Conservation (phyloP, 2,797 vertebrate genomes). For the Cetoscarus ocellatus region DNA sequence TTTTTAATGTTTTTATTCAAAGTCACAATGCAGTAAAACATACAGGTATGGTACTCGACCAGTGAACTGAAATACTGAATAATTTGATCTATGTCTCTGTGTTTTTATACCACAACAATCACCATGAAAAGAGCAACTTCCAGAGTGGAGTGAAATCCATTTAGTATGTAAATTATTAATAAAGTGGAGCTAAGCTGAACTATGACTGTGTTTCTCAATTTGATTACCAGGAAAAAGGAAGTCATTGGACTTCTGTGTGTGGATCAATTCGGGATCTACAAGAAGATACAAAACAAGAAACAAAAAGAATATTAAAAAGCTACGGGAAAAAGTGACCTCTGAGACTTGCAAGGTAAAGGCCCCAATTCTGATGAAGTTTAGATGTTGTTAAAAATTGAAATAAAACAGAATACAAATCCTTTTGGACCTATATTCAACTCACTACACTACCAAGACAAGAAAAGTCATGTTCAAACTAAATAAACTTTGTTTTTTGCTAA, state of each 20-base stretch:
- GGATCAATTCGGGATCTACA: not conserved
- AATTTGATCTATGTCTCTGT: constrained; percentile 23
- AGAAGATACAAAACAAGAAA: not conserved
- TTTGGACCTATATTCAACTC: too few relatives aligned
- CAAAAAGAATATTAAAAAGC: not conserved
- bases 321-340: too few relatives aligned
- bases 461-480: too few relatives aligned
- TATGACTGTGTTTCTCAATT: constrained; percentile 6
- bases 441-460: too few relatives aligned
- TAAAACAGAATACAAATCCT: too few relatives aligned
- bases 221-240: not conserved
- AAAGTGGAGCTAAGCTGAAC: constrained; percentile 52
- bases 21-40: constrained; percentile 11
- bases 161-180: constrained; percentile 72
- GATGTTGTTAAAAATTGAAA: too few relatives aligned
- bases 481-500: too few relatives aligned
- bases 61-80: constrained; percentile 11
- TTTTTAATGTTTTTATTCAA: constrained; percentile 6
- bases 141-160: constrained; percentile 38
- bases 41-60: constrained; percentile 15
- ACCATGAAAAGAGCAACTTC: not conserved
- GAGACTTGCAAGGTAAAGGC: too few relatives aligned
- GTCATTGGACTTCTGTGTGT: not conserved
- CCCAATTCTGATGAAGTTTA: too few relatives aligned
- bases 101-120: constrained; percentile 36